Base-by-base conservation (phyloP, 2,797 vertebrate genomes). In the Distichodus sexfasciatus region DNA sequence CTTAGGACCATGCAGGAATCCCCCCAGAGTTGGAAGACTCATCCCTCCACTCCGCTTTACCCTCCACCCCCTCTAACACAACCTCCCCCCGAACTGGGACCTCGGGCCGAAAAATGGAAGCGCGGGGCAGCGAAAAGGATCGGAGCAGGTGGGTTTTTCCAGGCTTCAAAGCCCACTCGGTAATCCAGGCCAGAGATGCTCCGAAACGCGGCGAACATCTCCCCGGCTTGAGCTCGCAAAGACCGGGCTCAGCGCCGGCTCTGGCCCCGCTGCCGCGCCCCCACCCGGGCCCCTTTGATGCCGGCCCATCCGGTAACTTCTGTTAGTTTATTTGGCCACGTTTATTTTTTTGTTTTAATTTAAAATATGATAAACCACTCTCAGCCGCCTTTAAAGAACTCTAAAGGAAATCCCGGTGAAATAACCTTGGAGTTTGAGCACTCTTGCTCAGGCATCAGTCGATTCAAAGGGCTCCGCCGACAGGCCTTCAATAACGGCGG, bases 231-330 rank as follows among this genome's bases (percentile, higher is more conserved):
- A 84, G 82, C 80, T 85, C 83, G 75, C 85, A 90, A 89, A 91
- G 87, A 88, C 85, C 5, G 46, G 81, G 84, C 89, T 91, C 87
- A 88, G 80, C 81, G 72, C 76, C 76, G 83, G 87, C 86, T 84
- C 87, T 28, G 54, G 80, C 79, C 81, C 72, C 78, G 70, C 83
- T 8, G 10, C 84, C n/a, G n/a, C n/a, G n/a, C n/a, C n/a, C n/a
- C n/a, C n/a, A n/a, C n/a, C n/a, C n/a, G n/a, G 79, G 83, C 83
- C 84, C 81, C 89, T 92, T 91, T 91, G 87, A 91, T 91, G 89
- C 82, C 71, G 69, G 29, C 76, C 85, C 79, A 88, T 88, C 84
- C 84, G 71, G 69, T 21, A 86, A 89, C 86, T 89, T 90, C 90
- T 87, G 83, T 88, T 86, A 85, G 87, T 91, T 90, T 90, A 88